phyloP scores from a whole-genome alignment of 1,140 invertebrate genomes.

The Lasioglossum baleicum region DNA sequence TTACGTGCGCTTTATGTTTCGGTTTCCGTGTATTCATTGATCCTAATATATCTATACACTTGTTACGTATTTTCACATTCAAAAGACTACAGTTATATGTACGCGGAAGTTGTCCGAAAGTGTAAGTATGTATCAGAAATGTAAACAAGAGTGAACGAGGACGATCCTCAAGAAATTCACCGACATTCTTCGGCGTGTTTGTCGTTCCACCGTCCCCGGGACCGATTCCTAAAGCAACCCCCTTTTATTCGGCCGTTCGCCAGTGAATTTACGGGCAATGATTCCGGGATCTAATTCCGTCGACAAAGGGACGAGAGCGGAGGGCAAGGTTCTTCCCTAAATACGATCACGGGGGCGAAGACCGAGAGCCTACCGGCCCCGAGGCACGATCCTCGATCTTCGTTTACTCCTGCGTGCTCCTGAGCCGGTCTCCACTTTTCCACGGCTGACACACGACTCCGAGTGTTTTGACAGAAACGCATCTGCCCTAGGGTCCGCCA shows the following conservation, averaged over 20 bases:
- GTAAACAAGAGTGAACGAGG: too few species aligned
- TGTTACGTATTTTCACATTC: too few species aligned
- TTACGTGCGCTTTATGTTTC: too few species aligned
- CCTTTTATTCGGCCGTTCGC: neutral
- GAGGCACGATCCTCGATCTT: slow-evolving; percentile 20
- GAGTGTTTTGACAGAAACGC: slow-evolving; percentile 37
- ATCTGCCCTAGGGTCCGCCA: neutral
- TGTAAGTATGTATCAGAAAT: too few species aligned
- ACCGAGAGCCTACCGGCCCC: neutral
- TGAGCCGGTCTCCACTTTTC: neutral
- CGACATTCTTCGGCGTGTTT: neutral
- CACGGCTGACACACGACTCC: neutral
- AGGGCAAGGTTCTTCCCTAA: neutral
- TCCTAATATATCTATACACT: too few species aligned
- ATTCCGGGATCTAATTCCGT: slow-evolving; percentile 32
- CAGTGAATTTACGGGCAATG: neutral
- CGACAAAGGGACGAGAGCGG: neutral
- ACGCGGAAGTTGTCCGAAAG: too few species aligned
- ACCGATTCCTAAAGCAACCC: neutral
- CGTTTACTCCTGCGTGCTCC: neutral
- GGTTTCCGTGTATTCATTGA: too few species aligned
- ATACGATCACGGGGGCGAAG: neutral
- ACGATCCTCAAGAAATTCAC: neutral
- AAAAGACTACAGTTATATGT: too few species aligned
- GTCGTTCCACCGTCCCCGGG: neutral